Conservation (phyloP, 2,888 invertebrate species). For the Volucella zonaria region DNA sequence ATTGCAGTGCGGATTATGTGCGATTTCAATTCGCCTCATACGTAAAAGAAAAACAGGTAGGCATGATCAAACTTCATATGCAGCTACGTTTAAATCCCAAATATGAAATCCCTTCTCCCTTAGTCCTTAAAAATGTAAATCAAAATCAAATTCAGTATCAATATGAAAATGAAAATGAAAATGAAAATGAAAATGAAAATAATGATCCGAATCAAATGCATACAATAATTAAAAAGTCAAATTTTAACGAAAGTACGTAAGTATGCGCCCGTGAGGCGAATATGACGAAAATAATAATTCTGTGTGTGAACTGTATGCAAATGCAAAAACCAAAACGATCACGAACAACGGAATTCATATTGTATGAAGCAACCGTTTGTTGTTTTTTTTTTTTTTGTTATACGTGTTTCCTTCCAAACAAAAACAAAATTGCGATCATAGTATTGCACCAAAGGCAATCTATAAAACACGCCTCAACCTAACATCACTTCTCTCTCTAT, state of each 20-base stretch:
- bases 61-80: conserved; percentile 68
- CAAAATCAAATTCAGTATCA: background rate
- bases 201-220: conserved; percentile 6
- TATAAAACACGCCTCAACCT: background rate
- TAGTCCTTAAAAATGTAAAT: conserved; percentile 49
- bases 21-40: conserved; percentile 91
- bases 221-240: conserved; percentile 29
- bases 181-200: background rate
- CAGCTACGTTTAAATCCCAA: conserved; percentile 63
- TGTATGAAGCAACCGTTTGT: conserved; percentile 38
- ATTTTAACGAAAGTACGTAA: conserved; percentile 53
- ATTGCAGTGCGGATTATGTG: conserved; percentile 88
- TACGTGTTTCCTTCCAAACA: too few relatives aligned
- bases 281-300: conserved; percentile 20
- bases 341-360: too few relatives aligned
- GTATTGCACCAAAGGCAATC: conserved; percentile 29
- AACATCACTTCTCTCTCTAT: background rate
- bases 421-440: conserved; percentile 7
- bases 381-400: background rate
- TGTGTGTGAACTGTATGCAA: conserved; percentile 60
- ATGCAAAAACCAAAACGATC: conserved; percentile 16
- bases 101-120: conserved; percentile 63
- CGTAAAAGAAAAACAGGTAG: conserved; percentile 93
- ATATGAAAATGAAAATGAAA: background rate
- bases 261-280: conserved; percentile 42